Evolutionary conservation across 1,140 invertebrate genomes (phyloP).

Genomic region (Bombus polaris): DNA sequence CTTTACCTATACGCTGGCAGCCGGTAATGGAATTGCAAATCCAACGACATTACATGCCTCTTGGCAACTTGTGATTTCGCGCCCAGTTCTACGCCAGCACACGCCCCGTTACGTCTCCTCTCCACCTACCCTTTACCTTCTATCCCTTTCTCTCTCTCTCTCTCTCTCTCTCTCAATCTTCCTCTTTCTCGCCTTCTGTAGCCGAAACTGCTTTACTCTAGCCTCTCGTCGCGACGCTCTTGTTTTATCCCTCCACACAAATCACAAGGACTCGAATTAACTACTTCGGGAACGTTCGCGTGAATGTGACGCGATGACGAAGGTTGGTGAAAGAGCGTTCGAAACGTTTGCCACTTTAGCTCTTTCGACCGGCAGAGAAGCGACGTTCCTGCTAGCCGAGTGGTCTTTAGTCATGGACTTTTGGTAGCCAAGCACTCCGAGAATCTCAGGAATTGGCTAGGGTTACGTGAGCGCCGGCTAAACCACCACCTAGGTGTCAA

Average conservation of each 20-base stretch:
- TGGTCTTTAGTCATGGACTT: constrained; percentile 50
- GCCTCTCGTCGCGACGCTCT: not conserved
- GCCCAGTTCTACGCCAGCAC: constrained; percentile 70
- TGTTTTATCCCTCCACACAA: constrained; percentile 34
- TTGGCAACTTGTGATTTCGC: constrained; percentile 81
- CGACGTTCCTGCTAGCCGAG: not conserved
- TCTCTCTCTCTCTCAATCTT: not conserved
- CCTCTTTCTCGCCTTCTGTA: not conserved
- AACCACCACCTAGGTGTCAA: constrained; percentile 20
- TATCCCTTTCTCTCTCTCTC: not conserved
- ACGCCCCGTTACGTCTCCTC: constrained; percentile 43
- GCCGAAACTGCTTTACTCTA: not conserved
- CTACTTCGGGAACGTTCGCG: constrained; percentile 2
- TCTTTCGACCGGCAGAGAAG: not conserved
- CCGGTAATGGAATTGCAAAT: constrained; percentile 82
- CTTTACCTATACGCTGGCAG: constrained; percentile 68
- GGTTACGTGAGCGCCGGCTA: not conserved
- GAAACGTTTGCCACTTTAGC: not conserved
- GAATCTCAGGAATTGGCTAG: constrained; percentile 55
- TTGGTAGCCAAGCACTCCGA: constrained; percentile 10
- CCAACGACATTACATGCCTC: constrained; percentile 81
- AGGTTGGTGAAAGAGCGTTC: not conserved
- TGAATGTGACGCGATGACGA: constrained; percentile 21
- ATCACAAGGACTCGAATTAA: constrained; percentile 58
- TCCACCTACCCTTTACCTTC: not conserved